Evolutionary conservation across 2,113 vertebrate species (phyloP).

Genomic region (Channa argus): DNA sequence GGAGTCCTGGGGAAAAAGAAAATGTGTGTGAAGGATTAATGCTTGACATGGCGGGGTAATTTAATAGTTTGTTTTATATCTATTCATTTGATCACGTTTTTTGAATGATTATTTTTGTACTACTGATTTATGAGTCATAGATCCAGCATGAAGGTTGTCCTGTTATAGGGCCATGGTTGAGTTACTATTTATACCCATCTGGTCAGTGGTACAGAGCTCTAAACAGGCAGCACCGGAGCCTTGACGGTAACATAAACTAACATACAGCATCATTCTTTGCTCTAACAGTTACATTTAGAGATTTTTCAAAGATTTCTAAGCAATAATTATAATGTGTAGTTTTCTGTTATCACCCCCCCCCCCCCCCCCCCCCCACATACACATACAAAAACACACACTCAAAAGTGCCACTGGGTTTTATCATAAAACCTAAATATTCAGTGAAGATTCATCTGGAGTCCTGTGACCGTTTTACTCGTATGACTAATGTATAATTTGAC

Average conservation of each 20-base stretch:
- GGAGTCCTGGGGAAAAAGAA: not conserved
- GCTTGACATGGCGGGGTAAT: not conserved
- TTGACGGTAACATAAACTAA: slow-evolving; percentile 37
- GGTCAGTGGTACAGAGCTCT: slow-evolving; percentile 54
- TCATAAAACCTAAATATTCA: too few species aligned
- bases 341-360: not conserved
- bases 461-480: too few species aligned
- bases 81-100: slow-evolving; percentile 12
- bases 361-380: too few species aligned
- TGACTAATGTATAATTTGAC: too few species aligned
- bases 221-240: slow-evolving; percentile 33
- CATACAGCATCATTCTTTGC: slow-evolving; percentile 4
- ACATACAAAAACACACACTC: too few species aligned
- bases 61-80: not conserved
- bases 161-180: slow-evolving; percentile 66
- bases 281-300: not conserved
- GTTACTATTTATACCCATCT: slow-evolving; percentile 74
- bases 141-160: slow-evolving; percentile 69
- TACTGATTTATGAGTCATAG: slow-evolving; percentile 62
- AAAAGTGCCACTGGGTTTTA: too few species aligned
- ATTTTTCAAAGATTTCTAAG: not conserved
- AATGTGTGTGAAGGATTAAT: not conserved
- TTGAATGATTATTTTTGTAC: slow-evolving; percentile 57
- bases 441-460: too few species aligned
- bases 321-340: not conserved